Evolutionary conservation across 1,140 invertebrate species (phyloP).

Genomic region (Sitobion miscanthi): DNA sequence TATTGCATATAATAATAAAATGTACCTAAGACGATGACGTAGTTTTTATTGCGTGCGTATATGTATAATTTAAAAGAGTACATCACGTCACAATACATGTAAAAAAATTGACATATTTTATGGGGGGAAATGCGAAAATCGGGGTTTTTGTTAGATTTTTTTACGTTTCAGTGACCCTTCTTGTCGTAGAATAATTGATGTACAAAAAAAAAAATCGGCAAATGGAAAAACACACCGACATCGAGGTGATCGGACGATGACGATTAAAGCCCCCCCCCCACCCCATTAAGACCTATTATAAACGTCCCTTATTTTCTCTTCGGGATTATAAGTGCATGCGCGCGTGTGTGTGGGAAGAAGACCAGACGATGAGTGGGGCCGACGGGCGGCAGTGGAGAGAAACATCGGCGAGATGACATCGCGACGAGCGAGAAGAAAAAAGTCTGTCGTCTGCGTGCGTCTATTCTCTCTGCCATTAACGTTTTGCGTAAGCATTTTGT

Average conservation of each 20-base stretch:
- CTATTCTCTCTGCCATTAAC: conserved; percentile 43
- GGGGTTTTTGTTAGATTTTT: not conserved
- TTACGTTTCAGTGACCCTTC: conserved; percentile 24
- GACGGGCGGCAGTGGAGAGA: not conserved
- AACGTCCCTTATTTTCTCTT: conserved; percentile 42
- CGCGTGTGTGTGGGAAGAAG: not conserved
- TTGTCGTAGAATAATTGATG: not conserved
- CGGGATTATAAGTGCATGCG: conserved; percentile 26
- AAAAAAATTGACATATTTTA: not conserved
- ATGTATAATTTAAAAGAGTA: not conserved
- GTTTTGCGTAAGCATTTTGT: conserved; percentile 46
- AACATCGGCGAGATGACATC: not conserved
- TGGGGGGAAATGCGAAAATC: not conserved
- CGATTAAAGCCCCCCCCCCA: conserved; percentile 43
- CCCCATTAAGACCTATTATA: conserved; percentile 44
- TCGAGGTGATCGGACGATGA: conserved; percentile 40
- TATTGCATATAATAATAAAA: not conserved
- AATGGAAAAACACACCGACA: conserved; percentile 18
- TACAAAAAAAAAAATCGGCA: conserved; percentile 6
- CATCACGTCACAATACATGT: not conserved
- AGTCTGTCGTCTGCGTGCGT: not conserved
- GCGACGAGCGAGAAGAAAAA: not conserved
- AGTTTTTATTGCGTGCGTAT: not conserved
- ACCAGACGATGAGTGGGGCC: not conserved
- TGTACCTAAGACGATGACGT: not conserved